Evolutionary conservation across 2,113 vertebrate genomes (phyloP), one percentile per base, ranked within the genome.

Genomic region (Ceyx cyanopectus): DNA sequence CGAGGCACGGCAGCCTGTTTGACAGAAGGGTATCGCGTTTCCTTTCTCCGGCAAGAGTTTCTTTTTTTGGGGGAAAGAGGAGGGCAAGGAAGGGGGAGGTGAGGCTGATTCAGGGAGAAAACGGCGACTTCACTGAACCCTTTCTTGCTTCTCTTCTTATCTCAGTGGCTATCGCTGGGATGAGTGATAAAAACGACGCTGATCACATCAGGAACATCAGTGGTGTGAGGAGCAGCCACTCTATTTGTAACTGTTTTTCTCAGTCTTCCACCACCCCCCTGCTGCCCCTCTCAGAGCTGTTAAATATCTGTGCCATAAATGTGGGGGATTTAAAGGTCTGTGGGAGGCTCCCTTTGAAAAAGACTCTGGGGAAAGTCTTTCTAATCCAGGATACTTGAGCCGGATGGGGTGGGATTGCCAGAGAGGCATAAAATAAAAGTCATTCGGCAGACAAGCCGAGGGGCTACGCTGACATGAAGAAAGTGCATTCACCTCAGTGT

Each of bases 301-400:
- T 96, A 96, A 97, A 95, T 96, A 96, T 95, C 94, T 87, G 84
- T 87, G 81, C 94, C 95, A 96, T 96, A 97, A 98, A 96, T 51
- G 72, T 68, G 77, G 89, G 86, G 87, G 94, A 94, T 96, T 97
- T 97, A 95, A 96, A 97, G 95, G 95, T 92, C 96, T 94, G 94
- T 97, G 95, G 96, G 97, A 98, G 95, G 92, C 87, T 97, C 89
- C 92, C 96, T 97, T 98, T 97, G 97, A 97, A 98, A 97, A 96
- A 43, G 79, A 89, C 93, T 97, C 94, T 90, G 96, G 94, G 95
- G 95, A 97, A 81, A 89, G 89, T 85, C 95, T 92, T 94, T 97
- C 89, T 97, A 97, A 98, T 97, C 96, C 88, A 54, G 87, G 95
- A 96, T 96, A 96, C 96, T 98, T 96, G 97, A 98, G 94, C 96